These are phyloP conservation scores for Tapirus terrestris DNA, from an alignment of 2,113 vertebrate genomes.

Conservation along the genomic window DNA sequence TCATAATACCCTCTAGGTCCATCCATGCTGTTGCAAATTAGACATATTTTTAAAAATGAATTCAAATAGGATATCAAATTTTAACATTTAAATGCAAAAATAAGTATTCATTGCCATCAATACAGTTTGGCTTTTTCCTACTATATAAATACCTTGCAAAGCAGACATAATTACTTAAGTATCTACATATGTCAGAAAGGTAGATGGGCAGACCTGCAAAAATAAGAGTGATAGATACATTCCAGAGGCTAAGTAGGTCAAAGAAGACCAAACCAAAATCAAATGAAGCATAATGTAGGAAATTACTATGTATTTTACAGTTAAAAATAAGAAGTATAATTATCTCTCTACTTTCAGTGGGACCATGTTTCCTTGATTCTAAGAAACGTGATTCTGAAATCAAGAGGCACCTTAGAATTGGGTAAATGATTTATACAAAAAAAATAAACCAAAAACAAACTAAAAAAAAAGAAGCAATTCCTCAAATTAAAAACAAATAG, in stretches of 20 bases:
- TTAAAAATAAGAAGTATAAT: not conserved
- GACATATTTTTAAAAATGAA: not conserved
- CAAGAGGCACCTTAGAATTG: not conserved
- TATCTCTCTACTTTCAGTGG: not conserved
- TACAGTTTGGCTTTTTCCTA: not conserved
- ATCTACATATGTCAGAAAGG: not conserved
- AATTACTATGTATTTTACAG: not conserved
- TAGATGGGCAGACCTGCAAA: not conserved
- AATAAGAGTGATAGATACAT: not conserved
- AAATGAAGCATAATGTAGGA: not conserved
- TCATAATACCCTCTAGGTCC: no score
- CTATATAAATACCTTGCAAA: not conserved
- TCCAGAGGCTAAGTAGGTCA: not conserved
- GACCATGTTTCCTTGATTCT: constrained; percentile 31
- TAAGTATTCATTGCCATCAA: not conserved
- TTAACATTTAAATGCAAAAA: constrained; percentile 21
- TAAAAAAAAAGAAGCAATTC: not conserved
- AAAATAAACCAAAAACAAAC: not conserved
- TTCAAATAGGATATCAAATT: not conserved
- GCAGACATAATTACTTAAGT: not conserved
- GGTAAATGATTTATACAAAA: not conserved
- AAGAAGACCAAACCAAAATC: not conserved
- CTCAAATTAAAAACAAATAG: not conserved
- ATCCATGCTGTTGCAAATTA: not conserved
- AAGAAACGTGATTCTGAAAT: constrained; percentile 33